Evolutionary conservation across 92 coral and sea anemone genomes (phyloP).

Genomic region (Phenganax subtilis): DNA sequence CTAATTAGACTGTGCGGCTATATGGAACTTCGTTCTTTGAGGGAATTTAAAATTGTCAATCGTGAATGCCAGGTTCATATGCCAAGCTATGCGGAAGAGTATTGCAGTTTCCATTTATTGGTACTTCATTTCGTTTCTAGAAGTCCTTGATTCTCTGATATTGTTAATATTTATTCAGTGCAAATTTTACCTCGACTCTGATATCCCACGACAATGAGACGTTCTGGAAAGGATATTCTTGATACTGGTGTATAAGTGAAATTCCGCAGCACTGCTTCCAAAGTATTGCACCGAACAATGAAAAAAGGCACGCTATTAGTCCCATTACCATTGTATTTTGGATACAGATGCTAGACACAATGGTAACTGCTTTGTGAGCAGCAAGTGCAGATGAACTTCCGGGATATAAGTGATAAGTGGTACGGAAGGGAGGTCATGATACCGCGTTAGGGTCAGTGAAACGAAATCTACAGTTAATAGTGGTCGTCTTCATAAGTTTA

Average conservation of each 20-base stretch:
- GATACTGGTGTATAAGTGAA: neutral
- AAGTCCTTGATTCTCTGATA: too few relatives aligned
- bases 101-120: too few relatives aligned
- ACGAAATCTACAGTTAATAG: too few relatives aligned
- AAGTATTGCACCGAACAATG: neutral
- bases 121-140: too few relatives aligned
- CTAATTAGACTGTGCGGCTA: too few relatives aligned
- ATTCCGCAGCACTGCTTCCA: neutral
- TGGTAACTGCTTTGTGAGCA: neutral
- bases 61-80: too few relatives aligned
- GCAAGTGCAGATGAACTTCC: neutral
- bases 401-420: neutral
- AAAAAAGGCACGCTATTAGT: neutral
- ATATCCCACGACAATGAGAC: slow-evolving; percentile 17
- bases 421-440: neutral
- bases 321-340: neutral
- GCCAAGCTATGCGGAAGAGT: too few relatives aligned
- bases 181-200: slow-evolving; percentile 8
- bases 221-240: slow-evolving; percentile 13
- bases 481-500: too few relatives aligned
- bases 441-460: neutral
- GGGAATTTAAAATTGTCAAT: too few relatives aligned
- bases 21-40: too few relatives aligned
- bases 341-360: neutral
- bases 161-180: neutral